Evolutionary conservation across 2,888 invertebrate genomes (phyloP).

Genomic region (Lumbricus terrestris): DNA sequence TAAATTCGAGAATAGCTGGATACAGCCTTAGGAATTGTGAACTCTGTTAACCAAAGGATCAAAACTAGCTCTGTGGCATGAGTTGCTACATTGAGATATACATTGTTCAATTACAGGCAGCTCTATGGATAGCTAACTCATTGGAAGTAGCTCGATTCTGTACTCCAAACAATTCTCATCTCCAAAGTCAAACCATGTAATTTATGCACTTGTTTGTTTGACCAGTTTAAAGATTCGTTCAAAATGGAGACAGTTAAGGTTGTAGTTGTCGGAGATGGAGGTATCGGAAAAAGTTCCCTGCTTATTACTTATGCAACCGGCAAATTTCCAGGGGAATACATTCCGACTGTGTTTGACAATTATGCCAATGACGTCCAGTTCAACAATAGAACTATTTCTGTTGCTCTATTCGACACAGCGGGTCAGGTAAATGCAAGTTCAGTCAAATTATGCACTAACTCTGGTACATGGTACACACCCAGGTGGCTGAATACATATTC

Average conservation of each 20-base stretch:
- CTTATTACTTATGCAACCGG: conserved; percentile 49
- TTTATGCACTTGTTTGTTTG: neutral
- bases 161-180: neutral
- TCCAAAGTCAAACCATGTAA: neutral
- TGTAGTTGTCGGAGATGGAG: conserved; percentile 35
- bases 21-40: no score
- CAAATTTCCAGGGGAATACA: conserved; percentile 50
- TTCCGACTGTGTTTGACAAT: conserved; percentile 57
- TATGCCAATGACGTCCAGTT: conserved; percentile 42
- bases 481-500: no score
- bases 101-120: no score
- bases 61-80: no score
- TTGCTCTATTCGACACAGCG: neutral
- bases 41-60: no score
- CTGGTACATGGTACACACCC: no score
- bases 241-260: conserved; percentile 27
- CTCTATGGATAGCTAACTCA: no score
- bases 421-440: neutral
- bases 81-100: no score
- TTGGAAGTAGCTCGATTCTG: neutral
- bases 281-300: conserved; percentile 51
- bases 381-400: neutral
- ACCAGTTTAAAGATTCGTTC: neutral
- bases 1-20: no score
- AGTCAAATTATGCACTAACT: neutral